Evolutionary conservation across 2,113 vertebrate genomes (phyloP).

Genomic region (Crotophaga sulcirostris): DNA sequence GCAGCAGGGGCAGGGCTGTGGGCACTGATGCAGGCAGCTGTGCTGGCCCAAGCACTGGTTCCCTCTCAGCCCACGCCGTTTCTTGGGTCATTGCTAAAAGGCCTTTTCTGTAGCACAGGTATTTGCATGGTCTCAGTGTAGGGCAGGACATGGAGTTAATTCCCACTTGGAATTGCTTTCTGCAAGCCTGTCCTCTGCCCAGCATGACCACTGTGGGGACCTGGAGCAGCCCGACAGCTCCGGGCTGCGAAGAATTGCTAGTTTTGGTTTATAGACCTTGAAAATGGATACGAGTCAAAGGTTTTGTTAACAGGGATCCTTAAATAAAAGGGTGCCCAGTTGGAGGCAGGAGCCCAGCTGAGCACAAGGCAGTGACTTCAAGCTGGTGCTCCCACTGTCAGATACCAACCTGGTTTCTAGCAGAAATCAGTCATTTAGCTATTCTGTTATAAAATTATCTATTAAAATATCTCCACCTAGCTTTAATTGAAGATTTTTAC

Average conservation of each 20-base stretch:
- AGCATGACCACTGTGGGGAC: background rate
- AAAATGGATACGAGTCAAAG: background rate
- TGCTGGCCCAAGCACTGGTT: background rate
- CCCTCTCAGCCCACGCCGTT: background rate
- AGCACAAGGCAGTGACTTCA: background rate
- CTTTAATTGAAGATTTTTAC: background rate
- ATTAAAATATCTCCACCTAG: background rate
- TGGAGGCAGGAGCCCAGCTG: background rate
- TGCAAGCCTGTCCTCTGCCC: background rate
- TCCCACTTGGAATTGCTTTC: background rate
- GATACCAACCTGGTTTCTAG: background rate
- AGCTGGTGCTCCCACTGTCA: background rate
- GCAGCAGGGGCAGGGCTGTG: background rate
- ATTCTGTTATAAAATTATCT: background rate
- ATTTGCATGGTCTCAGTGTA: background rate
- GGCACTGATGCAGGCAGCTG: background rate
- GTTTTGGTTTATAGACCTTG: background rate
- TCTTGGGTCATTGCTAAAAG: background rate
- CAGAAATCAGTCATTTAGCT: background rate
- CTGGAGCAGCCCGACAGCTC: background rate
- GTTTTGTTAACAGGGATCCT: background rate
- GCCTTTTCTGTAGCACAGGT: background rate
- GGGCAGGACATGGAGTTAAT: background rate
- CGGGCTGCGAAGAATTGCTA: background rate
- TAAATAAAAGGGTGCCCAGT: background rate